Conservation (phyloP, 1,140 invertebrate genomes). For the Apolygus lucorum region DNA sequence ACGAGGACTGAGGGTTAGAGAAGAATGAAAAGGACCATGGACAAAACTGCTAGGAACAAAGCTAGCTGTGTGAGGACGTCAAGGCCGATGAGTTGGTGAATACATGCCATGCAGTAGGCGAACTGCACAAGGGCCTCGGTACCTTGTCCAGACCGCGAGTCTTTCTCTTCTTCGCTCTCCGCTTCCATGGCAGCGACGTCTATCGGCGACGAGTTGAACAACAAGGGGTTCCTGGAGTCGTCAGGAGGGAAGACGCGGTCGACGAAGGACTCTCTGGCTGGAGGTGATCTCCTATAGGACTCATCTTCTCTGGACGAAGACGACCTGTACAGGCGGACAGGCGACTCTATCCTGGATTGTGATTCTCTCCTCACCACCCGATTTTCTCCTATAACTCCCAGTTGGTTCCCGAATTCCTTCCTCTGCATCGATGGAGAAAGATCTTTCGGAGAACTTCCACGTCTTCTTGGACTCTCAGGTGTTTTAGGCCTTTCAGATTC, state of each 20-base stretch:
- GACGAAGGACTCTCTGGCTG: not conserved
- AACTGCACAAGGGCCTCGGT: slow-evolving; percentile 46
- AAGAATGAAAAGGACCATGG: slow-evolving; percentile 43
- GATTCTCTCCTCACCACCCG: not conserved
- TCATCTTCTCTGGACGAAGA: slow-evolving; percentile 18
- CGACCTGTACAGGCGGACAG: not conserved
- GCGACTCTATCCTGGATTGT: not conserved
- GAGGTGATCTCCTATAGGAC: not conserved
- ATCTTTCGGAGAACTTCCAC: slow-evolving; percentile 1
- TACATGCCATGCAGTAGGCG: slow-evolving; percentile 53
- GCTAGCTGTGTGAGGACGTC: slow-evolving; percentile 57
- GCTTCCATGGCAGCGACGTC: slow-evolving; percentile 42
- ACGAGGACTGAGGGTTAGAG: slow-evolving; percentile 12
- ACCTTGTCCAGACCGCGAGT: slow-evolving; percentile 14
- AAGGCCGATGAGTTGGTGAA: slow-evolving; percentile 50
- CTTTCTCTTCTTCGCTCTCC: slow-evolving; percentile 43
- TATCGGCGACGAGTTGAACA: not conserved
- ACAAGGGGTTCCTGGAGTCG: not conserved
- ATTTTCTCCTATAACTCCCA: not conserved
- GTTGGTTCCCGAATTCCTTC: not conserved
- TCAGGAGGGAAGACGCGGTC: slow-evolving; percentile 14
- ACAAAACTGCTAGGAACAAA: slow-evolving; percentile 57
- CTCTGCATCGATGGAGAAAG: not conserved
- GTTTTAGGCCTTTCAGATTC: not conserved
- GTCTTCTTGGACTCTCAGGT: not conserved